phyloP scores from a whole-genome alignment of 2,888 invertebrate genomes.

The Choristoneura rosaceana region DNA sequence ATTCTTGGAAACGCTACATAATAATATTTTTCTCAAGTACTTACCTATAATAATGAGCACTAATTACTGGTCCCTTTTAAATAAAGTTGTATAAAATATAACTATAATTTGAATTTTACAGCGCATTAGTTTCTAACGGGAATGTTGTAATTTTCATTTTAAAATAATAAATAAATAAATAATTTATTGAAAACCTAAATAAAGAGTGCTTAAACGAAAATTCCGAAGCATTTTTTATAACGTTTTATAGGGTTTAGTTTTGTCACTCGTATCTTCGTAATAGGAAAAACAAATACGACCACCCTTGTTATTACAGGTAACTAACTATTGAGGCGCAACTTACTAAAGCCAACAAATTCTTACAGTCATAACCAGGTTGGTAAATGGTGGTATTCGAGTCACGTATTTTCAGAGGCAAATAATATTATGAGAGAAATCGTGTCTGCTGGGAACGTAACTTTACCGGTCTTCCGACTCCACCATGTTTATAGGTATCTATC shows the following conservation, averaged over 20 bases:
- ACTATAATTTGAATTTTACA: no score
- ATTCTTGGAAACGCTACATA: not conserved
- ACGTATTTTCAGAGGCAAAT: conserved; percentile 40
- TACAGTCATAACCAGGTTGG: conserved; percentile 23
- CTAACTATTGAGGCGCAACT: conserved; percentile 12
- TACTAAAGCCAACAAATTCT: conserved; percentile 25
- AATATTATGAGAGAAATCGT: conserved; percentile 41
- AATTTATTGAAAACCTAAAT: no score
- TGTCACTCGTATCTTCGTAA: not conserved
- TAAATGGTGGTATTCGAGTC: conserved; percentile 37
- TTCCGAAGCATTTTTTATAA: not conserved
- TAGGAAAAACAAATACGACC: not conserved
- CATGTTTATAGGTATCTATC: conserved; percentile 33
- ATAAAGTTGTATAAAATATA: no score
- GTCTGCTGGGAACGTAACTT: conserved; percentile 37
- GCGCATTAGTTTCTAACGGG: no score
- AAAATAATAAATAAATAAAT: no score
- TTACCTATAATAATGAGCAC: not conserved
- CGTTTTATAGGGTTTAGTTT: not conserved
- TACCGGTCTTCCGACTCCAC: conserved; percentile 31
- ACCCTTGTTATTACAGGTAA: not conserved
- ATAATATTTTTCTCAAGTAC: not conserved
- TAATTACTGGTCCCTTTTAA: no score
- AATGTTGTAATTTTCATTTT: no score
- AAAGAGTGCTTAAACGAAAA: no score